Base-by-base conservation (phyloP, 1,140 invertebrate genomes). In the Drosophila kikkawai region DNA sequence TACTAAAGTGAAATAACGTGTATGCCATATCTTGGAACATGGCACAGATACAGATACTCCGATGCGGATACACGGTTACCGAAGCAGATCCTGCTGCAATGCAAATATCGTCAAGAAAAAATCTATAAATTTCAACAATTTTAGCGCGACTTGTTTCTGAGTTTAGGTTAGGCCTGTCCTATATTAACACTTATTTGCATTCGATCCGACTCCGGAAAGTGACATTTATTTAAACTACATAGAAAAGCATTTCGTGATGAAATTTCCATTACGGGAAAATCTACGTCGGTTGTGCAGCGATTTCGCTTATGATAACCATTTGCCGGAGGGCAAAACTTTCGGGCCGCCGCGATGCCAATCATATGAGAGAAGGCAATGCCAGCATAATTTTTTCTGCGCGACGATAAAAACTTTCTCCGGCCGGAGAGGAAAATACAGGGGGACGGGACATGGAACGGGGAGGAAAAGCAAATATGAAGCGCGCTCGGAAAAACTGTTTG, bases 391-490 rank as follows among this genome's bases (percentile, higher is more conserved):
- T 56, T 66, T 66, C 63, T 45, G 58, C 59, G 41, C 41, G 57
- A 41, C 85, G 84, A 88, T 88, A 90, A 90, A 87, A 88, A 88
- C 85, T 88, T 88, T 84, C 66, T 45, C 75, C 75, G 42, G 48
- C 57, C 50, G 29, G 19, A 48, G 39, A 55, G 56, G 51, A 60
- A 45, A 75, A 58, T 44, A 32, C 45, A 42, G 34, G 42, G 42
- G 9, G 45, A 15, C 7, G 45, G 66, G 58, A 11, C 39, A 39
- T 41, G 51, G 53, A 47, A 39, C 22, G 19, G 26, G 47, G 37
- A 34, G 58, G 56, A 50, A 65, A 73, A 78, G 68, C 76, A 75
- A 74, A 79, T 71, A 79, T 57, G 65, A 65, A 74, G 68, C 45
- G 64, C 51, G 65, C 19, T 36, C 32, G 63, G 63, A 75, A 75